Conservation (phyloP, 2,797 vertebrate genomes). For the Hemibagrus guttatus region DNA sequence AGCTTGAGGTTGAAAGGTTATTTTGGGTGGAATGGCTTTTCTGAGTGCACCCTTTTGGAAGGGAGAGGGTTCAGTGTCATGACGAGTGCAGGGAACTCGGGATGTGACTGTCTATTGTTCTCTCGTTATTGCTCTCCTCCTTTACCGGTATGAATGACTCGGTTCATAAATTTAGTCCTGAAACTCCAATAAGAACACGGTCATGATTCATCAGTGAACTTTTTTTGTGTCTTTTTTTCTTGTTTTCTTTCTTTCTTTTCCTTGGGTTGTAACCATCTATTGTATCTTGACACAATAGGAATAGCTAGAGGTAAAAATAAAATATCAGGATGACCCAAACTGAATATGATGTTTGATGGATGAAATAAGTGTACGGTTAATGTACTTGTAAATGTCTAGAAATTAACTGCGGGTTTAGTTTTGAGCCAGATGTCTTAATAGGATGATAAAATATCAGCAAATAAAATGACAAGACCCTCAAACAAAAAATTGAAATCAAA, state of each 20-base stretch:
- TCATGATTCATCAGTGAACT: constrained; percentile 22
- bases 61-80: constrained; percentile 9
- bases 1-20: constrained; percentile 1
- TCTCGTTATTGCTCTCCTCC: constrained; percentile 27
- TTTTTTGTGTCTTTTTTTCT: not conserved
- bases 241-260: not conserved
- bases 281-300: constrained; percentile 10
- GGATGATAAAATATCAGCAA: not conserved
- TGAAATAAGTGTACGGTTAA: not conserved
- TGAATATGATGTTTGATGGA: not conserved
- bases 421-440: not conserved
- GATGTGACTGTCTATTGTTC: constrained; percentile 46
- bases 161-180: constrained; percentile 17
- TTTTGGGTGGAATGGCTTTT: constrained; percentile 3
- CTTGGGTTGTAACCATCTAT: not conserved
- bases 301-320: not conserved
- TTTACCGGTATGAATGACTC: constrained; percentile 35
- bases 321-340: not conserved
- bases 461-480: not conserved
- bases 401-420: not conserved
- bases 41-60: not conserved
- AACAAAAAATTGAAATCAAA: not conserved
- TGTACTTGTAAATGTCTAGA: not conserved
- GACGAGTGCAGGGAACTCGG: not conserved
- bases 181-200: not conserved